phyloP scores from a whole-genome alignment of 2,888 invertebrate genomes.

The Lasioglossum oenotherae region DNA sequence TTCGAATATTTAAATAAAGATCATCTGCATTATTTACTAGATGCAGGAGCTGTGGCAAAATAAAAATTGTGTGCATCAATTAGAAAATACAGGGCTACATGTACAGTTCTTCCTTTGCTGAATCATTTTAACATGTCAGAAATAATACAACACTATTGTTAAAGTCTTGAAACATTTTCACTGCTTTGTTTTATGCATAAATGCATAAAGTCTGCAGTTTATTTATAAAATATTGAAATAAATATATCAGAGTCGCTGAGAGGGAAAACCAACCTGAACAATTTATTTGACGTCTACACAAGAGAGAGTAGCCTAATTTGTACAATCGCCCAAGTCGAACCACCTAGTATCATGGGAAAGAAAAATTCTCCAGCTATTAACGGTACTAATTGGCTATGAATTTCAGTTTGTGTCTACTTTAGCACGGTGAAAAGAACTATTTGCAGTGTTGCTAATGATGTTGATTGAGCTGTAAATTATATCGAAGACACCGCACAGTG shows the following conservation, averaged over 20 bases:
- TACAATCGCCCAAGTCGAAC: background rate
- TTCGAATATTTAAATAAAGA: too few species aligned
- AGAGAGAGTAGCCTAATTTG: background rate
- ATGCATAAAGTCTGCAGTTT: too few species aligned
- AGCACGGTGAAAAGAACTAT: background rate
- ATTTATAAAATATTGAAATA: background rate
- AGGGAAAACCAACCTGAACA: background rate
- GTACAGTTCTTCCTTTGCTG: background rate
- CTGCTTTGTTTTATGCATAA: too few species aligned
- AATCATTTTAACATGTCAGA: background rate
- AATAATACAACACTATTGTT: background rate
- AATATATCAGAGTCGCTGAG: background rate
- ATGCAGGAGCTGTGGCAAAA: background rate
- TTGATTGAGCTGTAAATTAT: background rate
- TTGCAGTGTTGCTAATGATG: background rate
- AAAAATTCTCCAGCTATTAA: background rate
- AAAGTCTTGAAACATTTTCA: background rate
- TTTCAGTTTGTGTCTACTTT: background rate
- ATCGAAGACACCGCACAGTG: background rate
- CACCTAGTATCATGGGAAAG: background rate
- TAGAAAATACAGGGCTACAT: background rate
- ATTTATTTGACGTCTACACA: background rate
- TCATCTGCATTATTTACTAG: background rate
- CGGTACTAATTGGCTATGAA: background rate
- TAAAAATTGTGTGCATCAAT: background rate